Evolutionary conservation across 2,113 vertebrate genomes (phyloP).

Genomic region (Sinosuthora webbiana): DNA sequence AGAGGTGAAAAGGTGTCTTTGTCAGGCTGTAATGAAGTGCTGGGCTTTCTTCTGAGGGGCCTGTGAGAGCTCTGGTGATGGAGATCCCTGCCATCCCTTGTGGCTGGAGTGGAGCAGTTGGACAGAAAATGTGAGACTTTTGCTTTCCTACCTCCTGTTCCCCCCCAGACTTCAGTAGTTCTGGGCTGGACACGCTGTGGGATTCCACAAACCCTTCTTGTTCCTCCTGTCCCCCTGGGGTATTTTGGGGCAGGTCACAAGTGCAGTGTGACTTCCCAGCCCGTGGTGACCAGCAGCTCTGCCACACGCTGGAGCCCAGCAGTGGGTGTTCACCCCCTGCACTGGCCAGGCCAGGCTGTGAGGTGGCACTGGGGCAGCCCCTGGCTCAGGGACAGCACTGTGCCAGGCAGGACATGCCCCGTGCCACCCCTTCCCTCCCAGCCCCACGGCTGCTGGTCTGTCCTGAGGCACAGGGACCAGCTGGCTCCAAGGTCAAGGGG

Average conservation of each 20-base stretch:
- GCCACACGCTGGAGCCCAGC: neutral
- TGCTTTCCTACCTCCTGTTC: neutral
- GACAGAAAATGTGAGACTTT: neutral
- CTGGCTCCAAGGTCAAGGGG: neutral
- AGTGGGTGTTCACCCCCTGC: neutral
- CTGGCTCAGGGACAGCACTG: neutral
- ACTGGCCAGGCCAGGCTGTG: neutral
- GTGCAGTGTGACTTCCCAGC: neutral
- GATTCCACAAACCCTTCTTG: neutral
- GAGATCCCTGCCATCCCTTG: neutral
- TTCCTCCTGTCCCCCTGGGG: accelerated
- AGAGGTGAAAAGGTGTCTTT: neutral
- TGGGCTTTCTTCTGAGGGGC: neutral
- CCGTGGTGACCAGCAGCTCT: accelerated
- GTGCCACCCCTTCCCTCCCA: neutral
- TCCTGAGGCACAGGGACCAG: neutral
- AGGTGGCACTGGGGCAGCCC: neutral
- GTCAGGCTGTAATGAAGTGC: neutral
- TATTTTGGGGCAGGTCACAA: neutral
- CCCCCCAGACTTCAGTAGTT: accelerated
- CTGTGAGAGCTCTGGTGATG: neutral
- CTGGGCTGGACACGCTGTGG: accelerated
- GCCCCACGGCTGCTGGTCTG: accelerated
- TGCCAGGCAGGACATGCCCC: accelerated
- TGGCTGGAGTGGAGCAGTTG: neutral